phyloP scores from a whole-genome alignment of 2,797 vertebrate genomes.

The Oreonectes daqikongensis region DNA sequence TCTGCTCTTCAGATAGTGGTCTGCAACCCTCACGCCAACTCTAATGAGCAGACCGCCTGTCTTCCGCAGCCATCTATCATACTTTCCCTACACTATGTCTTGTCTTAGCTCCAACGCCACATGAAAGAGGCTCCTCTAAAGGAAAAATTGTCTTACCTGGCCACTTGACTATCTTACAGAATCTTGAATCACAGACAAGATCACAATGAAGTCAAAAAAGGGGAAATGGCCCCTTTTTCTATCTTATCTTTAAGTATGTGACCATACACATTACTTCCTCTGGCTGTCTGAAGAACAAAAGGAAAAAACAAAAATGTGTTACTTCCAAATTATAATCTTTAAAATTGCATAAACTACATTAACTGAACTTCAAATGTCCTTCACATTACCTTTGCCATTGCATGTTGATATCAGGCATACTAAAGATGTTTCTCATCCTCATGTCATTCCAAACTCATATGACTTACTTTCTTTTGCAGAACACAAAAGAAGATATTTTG shows the following conservation, averaged over 20 bases:
- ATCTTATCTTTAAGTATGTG: too few relatives aligned
- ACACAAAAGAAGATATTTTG: too few relatives aligned
- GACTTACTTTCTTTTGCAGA: too few relatives aligned
- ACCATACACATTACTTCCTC: too few relatives aligned
- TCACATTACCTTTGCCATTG: too few relatives aligned
- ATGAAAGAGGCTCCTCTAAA: conserved; percentile 2
- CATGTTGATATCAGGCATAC: too few relatives aligned
- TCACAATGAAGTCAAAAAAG: background rate
- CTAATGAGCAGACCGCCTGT: conserved; percentile 46
- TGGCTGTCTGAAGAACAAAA: background rate
- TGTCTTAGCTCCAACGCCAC: background rate
- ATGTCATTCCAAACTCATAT: too few relatives aligned
- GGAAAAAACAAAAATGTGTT: too few relatives aligned
- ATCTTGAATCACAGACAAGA: background rate
- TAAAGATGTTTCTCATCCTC: too few relatives aligned
- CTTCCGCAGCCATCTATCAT: conserved; percentile 32
- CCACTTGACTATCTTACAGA: conserved; percentile 2
- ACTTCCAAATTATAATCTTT: too few relatives aligned
- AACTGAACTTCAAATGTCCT: too few relatives aligned
- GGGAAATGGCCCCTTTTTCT: background rate
- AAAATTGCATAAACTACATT: too few relatives aligned
- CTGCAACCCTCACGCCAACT: conserved; percentile 18
- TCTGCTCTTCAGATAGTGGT: background rate
- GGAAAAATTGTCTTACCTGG: background rate
- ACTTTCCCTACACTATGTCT: conserved; percentile 1